Conservation (phyloP, 2,888 invertebrate species). For the Dioctria linearis region DNA sequence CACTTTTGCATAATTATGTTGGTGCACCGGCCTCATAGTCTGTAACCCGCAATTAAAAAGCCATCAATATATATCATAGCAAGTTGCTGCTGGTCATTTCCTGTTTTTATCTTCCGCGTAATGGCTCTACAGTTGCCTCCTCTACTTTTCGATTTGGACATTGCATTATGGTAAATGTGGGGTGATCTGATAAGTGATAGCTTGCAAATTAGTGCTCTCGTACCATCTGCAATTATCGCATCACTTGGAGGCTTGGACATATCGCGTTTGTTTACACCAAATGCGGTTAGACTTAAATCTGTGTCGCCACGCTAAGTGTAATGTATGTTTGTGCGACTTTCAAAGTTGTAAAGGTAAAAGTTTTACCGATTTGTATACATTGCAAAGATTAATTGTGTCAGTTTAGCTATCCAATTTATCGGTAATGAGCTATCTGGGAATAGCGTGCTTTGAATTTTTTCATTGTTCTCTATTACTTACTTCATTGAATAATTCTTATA, state of each 20-base stretch:
- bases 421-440: constrained; percentile 32
- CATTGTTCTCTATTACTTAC: too few relatives aligned
- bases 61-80: constrained; percentile 58
- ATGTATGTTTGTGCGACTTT: constrained; percentile 5
- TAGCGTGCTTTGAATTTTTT: neutral
- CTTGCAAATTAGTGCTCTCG: constrained; percentile 58
- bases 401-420: constrained; percentile 17
- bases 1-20: constrained; percentile 50
- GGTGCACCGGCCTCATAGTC: constrained; percentile 35
- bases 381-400: constrained; percentile 40
- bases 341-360: constrained; percentile 22
- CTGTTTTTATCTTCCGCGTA: constrained; percentile 57
- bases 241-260: constrained; percentile 54
- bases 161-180: constrained; percentile 54
- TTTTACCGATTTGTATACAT: neutral
- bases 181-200: constrained; percentile 56
- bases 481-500: too few relatives aligned
- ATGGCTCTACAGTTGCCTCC: constrained; percentile 52
- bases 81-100: constrained; percentile 55
- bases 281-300: constrained; percentile 3
- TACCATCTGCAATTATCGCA: constrained; percentile 57
- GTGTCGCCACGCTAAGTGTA: neutral
- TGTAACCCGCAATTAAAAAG: constrained; percentile 56
- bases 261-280: constrained; percentile 57
- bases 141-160: constrained; percentile 44